Percentiles rank a stretch among this genome's conserved stretches.
Evolutionary conservation across 2,113 vertebrate species (phyloP).

Genomic region (Corythornis cristatus): DNA sequence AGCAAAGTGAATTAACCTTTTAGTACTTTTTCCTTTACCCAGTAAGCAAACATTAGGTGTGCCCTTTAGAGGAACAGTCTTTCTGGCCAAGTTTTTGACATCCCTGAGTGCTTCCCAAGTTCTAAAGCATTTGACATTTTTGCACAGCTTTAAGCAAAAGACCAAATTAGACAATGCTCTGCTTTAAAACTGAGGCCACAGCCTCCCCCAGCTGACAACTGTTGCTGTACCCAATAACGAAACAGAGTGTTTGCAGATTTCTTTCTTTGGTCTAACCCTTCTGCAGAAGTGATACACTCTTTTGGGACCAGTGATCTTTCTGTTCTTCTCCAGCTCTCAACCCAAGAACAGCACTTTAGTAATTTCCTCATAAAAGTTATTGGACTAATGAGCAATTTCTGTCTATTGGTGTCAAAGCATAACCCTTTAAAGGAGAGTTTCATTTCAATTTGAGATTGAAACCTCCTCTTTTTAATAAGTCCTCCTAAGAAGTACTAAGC

Average conservation of each 20-base stretch:
- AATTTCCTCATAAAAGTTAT: background rate
- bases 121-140: background rate
- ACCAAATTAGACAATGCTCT: background rate
- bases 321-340: background rate
- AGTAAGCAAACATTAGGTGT: background rate
- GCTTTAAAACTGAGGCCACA: background rate
- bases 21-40: background rate
- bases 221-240: background rate
- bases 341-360: background rate
- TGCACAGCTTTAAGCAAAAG: background rate
- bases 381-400: background rate
- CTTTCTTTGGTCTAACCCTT: background rate
- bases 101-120: background rate
- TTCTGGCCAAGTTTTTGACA: background rate
- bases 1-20: background rate
- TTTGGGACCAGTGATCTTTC: background rate
- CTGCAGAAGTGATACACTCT: background rate
- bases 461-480: background rate
- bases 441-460: background rate
- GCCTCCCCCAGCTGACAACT: background rate
- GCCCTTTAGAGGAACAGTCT: background rate
- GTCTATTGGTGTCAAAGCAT: background rate
- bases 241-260: background rate
- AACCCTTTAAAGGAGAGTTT: background rate
- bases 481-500: background rate